Base-by-base conservation (phyloP, 1,140 invertebrate genomes). In the Leptinotarsa texana region DNA sequence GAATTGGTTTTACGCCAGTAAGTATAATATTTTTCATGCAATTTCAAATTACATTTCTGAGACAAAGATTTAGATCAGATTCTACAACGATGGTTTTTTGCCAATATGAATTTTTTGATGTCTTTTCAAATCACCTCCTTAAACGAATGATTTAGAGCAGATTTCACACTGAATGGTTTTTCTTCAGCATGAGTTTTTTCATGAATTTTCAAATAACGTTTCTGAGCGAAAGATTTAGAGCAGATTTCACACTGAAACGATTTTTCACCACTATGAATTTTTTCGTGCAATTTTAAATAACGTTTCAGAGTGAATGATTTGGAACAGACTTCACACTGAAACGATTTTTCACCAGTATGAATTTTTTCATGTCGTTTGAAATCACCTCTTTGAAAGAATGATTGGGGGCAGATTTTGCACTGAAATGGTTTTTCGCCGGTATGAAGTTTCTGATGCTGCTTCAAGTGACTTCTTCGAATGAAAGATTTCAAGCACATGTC, bases 1-100 rank as follows among this genome's bases (percentile, higher is more conserved):
- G 88, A 83, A 92, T 93, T 0, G 92, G 92, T 27, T 17, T 72
- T 11, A 33, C 3, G 24, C 57, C 71, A 63, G 71, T 72, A 63
- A 33, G 71, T 5, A 24, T 24, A 24, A 24, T 24, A 3, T 24
- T 24, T 24, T 24, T 24, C 24, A 4, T 3, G 24, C 4, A 4
- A 5, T 24, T 42, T 57, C 33, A 49, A n/a, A 33, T 73, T 62
- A 24, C 13, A 49, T 49, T 66, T 42, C 42, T 51, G 42, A 24
- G 4, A 4, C 4, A 24, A 24, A 27, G 4, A 27, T 27, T 27
- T 4, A 27, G 24, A 27, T 27, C 24, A 27, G 3, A 24, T 24
- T 24, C 24, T 24, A 27, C 5, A 4, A 27, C 21, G 21, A 21
- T 27, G 24, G 3, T 27, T 27, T 4, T 24, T 24, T 24, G 24